phyloP scores from a whole-genome alignment of 2,113 vertebrate genomes.

The Calonectris borealis region DNA sequence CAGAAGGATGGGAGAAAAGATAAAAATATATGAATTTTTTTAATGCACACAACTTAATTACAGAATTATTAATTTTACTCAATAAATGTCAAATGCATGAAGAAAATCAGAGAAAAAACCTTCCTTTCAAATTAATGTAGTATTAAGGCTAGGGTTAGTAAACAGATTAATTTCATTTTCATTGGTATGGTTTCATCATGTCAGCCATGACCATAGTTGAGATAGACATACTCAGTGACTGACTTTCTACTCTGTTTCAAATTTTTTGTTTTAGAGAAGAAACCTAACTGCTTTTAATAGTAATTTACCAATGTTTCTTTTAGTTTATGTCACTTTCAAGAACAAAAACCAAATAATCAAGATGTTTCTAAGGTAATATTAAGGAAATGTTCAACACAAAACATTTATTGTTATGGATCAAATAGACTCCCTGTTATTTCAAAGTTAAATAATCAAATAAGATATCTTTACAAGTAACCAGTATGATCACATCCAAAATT shows the following conservation, averaged over 20 bases:
- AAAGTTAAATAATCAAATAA: neutral
- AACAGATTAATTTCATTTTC: neutral
- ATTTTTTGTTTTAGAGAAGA: neutral
- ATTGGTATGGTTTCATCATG: neutral
- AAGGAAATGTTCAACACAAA: neutral
- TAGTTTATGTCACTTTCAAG: neutral
- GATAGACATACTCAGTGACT: neutral
- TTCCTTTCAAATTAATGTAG: neutral
- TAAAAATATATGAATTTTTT: neutral
- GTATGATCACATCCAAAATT: neutral
- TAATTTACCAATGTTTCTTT: neutral
- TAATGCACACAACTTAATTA: neutral
- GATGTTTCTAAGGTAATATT: neutral
- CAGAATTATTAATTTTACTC: neutral
- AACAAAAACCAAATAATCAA: neutral
- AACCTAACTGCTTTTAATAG: neutral
- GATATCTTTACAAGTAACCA: neutral
- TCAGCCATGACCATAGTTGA: neutral
- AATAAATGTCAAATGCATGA: neutral
- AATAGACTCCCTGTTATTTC: neutral
- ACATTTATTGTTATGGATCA: neutral
- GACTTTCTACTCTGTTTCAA: neutral
- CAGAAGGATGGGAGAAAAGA: neutral
- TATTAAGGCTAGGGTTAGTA: neutral
- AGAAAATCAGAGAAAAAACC: neutral